Evolutionary conservation across 2,113 vertebrate species (phyloP).

Genomic region (Garra rufa): DNA sequence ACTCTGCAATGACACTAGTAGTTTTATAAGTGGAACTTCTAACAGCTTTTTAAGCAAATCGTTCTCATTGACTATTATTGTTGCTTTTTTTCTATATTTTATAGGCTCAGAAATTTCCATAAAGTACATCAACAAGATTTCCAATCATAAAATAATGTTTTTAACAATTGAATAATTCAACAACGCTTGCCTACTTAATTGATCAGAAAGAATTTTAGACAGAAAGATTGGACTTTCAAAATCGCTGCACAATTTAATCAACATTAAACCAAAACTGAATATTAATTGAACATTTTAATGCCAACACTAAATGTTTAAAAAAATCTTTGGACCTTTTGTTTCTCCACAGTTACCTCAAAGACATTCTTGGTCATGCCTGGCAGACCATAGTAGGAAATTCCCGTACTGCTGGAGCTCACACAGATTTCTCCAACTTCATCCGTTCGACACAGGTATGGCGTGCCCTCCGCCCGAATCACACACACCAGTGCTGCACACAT

Average conservation of each 20-base stretch:
- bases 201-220: neutral
- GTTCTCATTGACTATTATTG: no score
- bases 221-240: neutral
- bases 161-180: neutral
- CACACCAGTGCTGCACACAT: constrained; percentile 81
- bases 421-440: constrained; percentile 96
- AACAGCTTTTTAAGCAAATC: no score
- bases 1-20: no score
- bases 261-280: neutral
- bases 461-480: constrained; percentile 90
- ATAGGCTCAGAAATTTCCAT: neutral
- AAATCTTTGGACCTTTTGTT: neutral
- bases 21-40: no score
- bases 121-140: neutral
- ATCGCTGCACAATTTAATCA: neutral
- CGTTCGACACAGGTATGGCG: constrained; percentile 88
- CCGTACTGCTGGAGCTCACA: constrained; percentile 84
- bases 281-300: neutral
- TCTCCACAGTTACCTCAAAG: constrained; percentile 84
- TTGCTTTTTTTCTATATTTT: no score
- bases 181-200: neutral
- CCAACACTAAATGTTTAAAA: neutral
- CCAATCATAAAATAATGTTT: neutral
- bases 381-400: constrained; percentile 88
- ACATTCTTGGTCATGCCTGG: constrained; percentile 92